These are phyloP conservation scores for Empidonax traillii DNA, from an alignment of 2,113 vertebrate species.

Conservation along the genomic window DNA sequence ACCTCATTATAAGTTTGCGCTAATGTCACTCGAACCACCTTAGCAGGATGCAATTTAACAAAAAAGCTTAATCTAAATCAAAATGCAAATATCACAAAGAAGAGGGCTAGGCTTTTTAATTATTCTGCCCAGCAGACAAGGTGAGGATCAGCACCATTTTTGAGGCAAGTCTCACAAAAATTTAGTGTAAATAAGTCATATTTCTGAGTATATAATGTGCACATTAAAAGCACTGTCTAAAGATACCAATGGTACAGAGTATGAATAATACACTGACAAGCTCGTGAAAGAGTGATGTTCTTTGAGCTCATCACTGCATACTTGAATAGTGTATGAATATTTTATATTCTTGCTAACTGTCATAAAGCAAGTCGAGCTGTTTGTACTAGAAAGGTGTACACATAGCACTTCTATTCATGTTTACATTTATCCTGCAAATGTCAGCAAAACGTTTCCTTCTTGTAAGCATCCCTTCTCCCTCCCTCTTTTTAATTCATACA, in stretches of 20 bases:
- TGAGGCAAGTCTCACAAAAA: neutral
- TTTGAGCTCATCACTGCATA: slow-evolving; percentile 48
- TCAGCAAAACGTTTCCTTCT: slow-evolving; percentile 48
- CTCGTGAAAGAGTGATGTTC: slow-evolving; percentile 1
- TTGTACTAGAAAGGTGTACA: slow-evolving; percentile 17
- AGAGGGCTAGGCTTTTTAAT: neutral
- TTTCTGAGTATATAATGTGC: neutral
- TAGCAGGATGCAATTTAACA: neutral
- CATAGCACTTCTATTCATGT: neutral
- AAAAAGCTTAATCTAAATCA: neutral
- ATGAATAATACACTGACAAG: slow-evolving; percentile 33
- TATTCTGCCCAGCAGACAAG: neutral
- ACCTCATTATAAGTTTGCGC: neutral
- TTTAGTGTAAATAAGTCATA: neutral
- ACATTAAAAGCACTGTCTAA: slow-evolving; percentile 4
- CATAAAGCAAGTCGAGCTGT: slow-evolving; percentile 42
- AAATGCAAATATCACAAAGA: neutral
- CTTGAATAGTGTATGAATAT: slow-evolving; percentile 50
- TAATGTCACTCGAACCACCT: neutral
- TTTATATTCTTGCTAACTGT: slow-evolving; percentile 58
- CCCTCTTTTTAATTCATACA: neutral
- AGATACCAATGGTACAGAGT: neutral
- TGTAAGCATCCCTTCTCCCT: neutral
- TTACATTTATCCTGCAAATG: slow-evolving; percentile 41
- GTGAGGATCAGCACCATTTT: neutral